Conservation (phyloP, 2,113 vertebrate species). For the Turdus rufiventris region DNA sequence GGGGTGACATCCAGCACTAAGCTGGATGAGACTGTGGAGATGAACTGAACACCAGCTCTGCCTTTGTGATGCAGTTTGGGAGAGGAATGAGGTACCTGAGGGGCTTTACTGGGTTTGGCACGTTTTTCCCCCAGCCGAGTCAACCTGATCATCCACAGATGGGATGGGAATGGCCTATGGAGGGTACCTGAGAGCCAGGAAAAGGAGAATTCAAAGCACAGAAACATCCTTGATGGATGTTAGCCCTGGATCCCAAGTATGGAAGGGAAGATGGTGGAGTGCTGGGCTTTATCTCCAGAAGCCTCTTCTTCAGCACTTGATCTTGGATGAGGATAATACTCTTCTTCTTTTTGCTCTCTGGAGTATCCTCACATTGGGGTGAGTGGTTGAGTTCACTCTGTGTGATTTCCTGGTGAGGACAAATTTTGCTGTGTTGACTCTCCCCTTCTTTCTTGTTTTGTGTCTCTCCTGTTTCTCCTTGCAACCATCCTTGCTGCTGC, state of each 20-base stretch:
- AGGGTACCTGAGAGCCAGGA: not conserved
- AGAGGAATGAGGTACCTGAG: not conserved
- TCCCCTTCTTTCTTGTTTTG: not conserved
- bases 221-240: not conserved
- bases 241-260: not conserved
- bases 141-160: not conserved
- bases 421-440: not conserved
- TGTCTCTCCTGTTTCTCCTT: not conserved
- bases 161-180: not conserved
- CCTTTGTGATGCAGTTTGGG: not conserved
- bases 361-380: not conserved
- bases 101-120: not conserved
- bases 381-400: not conserved
- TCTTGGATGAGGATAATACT: not conserved
- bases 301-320: not conserved
- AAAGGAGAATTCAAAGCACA: not conserved
- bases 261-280: not conserved
- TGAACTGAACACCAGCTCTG: not conserved
- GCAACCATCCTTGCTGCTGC: not conserved
- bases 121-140: rapidly evolving
- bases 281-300: not conserved
- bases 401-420: not conserved
- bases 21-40: not conserved
- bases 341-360: not conserved
- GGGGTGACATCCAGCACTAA: not conserved